A percentile compares a stretch with the other conserved stretches of the same genome.
Conservation (phyloP, 2,888 invertebrate genomes). For the Keiferia lycopersicella region DNA sequence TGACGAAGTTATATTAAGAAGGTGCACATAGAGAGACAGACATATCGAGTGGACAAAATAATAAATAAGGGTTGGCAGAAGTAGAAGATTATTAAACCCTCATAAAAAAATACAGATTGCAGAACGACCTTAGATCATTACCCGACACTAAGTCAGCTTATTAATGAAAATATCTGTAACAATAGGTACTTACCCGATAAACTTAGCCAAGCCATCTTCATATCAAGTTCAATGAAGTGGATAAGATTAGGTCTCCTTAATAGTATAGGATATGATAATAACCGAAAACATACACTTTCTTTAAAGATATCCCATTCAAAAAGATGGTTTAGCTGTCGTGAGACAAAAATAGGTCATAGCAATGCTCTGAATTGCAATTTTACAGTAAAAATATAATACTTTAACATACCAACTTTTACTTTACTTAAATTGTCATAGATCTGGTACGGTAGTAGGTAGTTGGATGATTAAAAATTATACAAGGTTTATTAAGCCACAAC, state of each 20-base stretch:
- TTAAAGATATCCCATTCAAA: background rate
- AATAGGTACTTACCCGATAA: conserved; percentile 22
- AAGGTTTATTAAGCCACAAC: too few relatives aligned
- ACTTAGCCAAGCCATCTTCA: conserved; percentile 11
- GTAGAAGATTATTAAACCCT: too few relatives aligned
- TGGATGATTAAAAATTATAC: too few relatives aligned
- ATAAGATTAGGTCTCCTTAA: conserved; percentile 22
- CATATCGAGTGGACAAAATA: too few relatives aligned
- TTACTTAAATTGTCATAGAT: too few relatives aligned
- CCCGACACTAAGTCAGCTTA: conserved; percentile 2
- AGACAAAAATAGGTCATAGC: background rate
- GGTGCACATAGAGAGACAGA: too few relatives aligned
- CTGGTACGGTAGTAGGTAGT: too few relatives aligned
- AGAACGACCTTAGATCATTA: background rate
- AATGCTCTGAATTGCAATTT: background rate
- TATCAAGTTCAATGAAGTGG: conserved; percentile 17
- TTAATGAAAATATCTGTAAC: conserved; percentile 8
- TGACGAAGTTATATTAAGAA: too few relatives aligned
- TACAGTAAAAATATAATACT: background rate
- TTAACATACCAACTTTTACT: background rate
- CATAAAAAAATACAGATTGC: background rate
- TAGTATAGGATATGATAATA: conserved; percentile 12
- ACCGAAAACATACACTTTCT: background rate
- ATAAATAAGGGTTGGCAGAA: too few relatives aligned
- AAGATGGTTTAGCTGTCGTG: background rate